Base-by-base conservation (phyloP, 2,797 vertebrate genomes). In the Gastrophryne carolinensis region DNA sequence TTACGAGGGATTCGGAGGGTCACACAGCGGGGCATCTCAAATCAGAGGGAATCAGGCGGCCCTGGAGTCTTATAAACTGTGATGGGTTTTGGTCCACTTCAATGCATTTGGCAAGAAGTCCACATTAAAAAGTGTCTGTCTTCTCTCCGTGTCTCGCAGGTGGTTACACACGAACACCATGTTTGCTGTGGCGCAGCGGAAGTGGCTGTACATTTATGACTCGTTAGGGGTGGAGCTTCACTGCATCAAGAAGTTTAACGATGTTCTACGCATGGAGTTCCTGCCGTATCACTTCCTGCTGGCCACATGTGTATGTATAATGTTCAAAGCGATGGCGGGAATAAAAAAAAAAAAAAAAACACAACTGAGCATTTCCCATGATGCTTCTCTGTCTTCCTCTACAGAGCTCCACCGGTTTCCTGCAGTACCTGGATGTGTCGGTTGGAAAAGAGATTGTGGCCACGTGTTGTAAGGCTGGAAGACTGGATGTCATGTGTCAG, bases 161-260 rank as follows among this genome's bases (percentile, higher is more conserved):
- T 98, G 95, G 91, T 90, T 98, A 21, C 96, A 98, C 74, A 90
- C 82, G 0, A 93, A 96, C 81, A 69, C 82, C 0, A 92, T 96
- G 91, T 92, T 93, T 11, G 95, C 96, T 0, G 94, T 94, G 15
- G 94, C 95, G 61, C 95, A 97, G 89, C 94, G 92, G 82, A 93
- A 92, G 79, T 98, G 96, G 95, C 89, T 97, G 5, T 82, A 95
- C 54, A 90, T 98, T 41, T 97, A 96, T 0, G 95, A 98, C 89
- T 92, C 88, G 37, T 92, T 90, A 1, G 96, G 95, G 12, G 89
- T 94, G 1, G 96, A 98, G 86, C 92, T 98, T 34, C 95, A 95
- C 80, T 97, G 96, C 66, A 82, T 97, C 37, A 92, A 93, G 72
- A 92, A 92, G 65, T 95, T 95, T 81, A 91, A 95, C 1, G 90